Evolutionary conservation across 1,140 invertebrate species (phyloP).

Genomic region (Hycleus phaleratus): DNA sequence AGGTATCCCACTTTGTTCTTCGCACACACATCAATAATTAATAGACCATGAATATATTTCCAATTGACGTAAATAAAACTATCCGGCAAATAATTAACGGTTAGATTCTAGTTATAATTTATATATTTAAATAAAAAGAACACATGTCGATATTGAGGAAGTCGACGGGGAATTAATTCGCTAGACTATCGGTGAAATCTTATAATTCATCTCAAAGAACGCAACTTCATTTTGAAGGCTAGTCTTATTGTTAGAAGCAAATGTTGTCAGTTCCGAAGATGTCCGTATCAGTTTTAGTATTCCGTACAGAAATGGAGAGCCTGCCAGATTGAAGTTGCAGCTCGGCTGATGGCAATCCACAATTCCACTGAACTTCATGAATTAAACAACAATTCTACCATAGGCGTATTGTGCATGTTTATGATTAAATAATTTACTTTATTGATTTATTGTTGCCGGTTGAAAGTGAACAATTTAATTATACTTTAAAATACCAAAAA

Average conservation of each 20-base stretch:
- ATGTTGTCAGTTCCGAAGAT: constrained; percentile 17
- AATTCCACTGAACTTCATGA: constrained; percentile 16
- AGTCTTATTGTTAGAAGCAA: background rate
- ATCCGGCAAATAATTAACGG: too few relatives aligned
- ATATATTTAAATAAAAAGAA: too few relatives aligned
- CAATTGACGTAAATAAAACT: too few relatives aligned
- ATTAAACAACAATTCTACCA: constrained; percentile 12
- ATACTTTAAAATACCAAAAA: background rate
- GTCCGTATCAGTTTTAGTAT: constrained; percentile 20
- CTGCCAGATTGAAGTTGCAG: constrained; percentile 27
- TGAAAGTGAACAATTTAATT: constrained; percentile 16
- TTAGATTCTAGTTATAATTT: too few relatives aligned
- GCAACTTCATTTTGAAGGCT: too few relatives aligned
- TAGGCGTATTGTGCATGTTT: constrained; percentile 7
- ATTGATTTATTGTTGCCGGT: constrained; percentile 19
- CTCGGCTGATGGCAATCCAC: constrained; percentile 18
- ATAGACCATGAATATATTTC: too few relatives aligned
- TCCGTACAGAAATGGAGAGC: constrained; percentile 21
- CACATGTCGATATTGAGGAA: too few relatives aligned
- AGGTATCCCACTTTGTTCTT: too few relatives aligned
- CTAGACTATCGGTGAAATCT: too few relatives aligned
- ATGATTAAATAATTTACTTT: constrained; percentile 7
- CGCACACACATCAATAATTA: too few relatives aligned
- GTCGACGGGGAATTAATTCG: too few relatives aligned
- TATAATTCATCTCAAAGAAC: too few relatives aligned